These are phyloP conservation scores for Apis cerana DNA, from an alignment of 1,140 invertebrate species.

Conservation along the genomic window DNA sequence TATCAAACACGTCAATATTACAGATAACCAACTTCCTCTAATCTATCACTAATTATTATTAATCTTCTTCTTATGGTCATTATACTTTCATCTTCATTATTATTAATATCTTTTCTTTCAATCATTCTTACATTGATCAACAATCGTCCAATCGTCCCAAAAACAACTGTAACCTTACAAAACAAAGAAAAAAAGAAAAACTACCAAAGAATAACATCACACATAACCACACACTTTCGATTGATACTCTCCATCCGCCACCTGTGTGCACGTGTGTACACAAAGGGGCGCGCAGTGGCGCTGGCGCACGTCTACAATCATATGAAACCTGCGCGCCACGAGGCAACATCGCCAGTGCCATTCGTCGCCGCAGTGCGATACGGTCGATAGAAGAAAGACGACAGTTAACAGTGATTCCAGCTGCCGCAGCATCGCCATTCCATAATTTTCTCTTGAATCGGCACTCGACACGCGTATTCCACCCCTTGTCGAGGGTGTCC, in stretches of 20 bases:
- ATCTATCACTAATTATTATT: no score
- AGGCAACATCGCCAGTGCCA: constrained; percentile 62
- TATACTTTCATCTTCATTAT: no score
- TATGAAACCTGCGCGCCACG: constrained; percentile 72
- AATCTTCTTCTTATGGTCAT: no score
- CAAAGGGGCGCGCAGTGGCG: constrained; percentile 10
- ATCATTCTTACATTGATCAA: no score
- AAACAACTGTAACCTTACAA: background rate
- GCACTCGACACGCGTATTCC: background rate
- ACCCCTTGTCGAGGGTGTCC: constrained; percentile 17
- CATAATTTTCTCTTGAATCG: background rate
- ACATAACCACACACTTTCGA: background rate
- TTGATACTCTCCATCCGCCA: constrained; percentile 34
- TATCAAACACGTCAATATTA: no score
- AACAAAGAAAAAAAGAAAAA: background rate
- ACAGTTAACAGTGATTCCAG: constrained; percentile 55
- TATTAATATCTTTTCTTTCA: no score
- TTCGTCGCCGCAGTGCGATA: constrained; percentile 75
- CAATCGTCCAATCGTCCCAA: no score
- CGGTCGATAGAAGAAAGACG: constrained; percentile 70
- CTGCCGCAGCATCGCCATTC: constrained; percentile 31
- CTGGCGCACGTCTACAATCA: constrained; percentile 21
- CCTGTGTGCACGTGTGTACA: constrained; percentile 43
- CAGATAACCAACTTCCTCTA: no score
- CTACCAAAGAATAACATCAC: background rate